phyloP scores from a whole-genome alignment of 1,140 invertebrate species.

The Panulirus ornatus region DNA sequence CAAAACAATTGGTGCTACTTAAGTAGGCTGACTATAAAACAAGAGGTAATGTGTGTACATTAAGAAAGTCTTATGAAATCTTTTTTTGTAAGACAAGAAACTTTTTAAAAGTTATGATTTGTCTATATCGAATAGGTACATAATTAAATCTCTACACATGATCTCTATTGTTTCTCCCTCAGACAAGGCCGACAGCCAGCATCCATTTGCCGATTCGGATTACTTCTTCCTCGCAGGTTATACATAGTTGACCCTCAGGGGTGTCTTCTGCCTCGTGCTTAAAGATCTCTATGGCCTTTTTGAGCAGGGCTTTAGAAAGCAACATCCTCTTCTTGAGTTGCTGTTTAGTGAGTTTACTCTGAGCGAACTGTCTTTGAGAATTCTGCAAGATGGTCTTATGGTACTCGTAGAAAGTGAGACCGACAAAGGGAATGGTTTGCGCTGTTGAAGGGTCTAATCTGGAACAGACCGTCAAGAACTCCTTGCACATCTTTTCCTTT shows the following conservation, averaged over 20 bases:
- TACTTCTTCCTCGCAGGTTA: constrained; percentile 71
- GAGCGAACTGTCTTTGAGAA: constrained; percentile 63
- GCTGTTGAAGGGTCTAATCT: constrained; percentile 71
- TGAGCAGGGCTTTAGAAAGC: constrained; percentile 71
- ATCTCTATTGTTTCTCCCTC: background rate
- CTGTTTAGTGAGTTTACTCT: constrained; percentile 56
- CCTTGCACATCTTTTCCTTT: constrained; percentile 74
- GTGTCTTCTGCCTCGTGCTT: constrained; percentile 70
- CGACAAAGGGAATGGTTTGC: constrained; percentile 69
- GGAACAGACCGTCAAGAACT: constrained; percentile 74
- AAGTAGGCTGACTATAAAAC: no score
- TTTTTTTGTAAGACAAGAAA: no score
- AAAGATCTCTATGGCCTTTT: constrained; percentile 73
- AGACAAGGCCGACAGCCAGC: constrained; percentile 70
- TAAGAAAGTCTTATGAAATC: no score
- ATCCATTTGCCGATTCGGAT: constrained; percentile 74
- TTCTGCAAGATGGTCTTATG: constrained; percentile 74
- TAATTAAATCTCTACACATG: background rate
- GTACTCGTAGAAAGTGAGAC: constrained; percentile 74
- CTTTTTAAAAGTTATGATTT: no score
- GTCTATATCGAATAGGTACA: background rate
- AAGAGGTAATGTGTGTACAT: no score
- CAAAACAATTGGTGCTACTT: no score
- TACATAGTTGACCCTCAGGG: constrained; percentile 67
- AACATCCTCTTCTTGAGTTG: constrained; percentile 74